Conservation (phyloP, 2,113 vertebrate genomes). For the chimpanzee (Pan troglodytes) region NHGRI_mPanTro3-v2.1_pri NC_072409.2:37264001-37264500, state of each 20-base stretch:
- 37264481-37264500: slow-evolving; percentile 47
- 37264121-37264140: background rate
- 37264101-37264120: background rate
- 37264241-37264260: background rate
- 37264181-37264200: background rate
- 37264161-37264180: background rate
- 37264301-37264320: slow-evolving; percentile 1
- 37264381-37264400: slow-evolving; percentile 70
- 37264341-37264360: slow-evolving; percentile 43
- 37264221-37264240: background rate
- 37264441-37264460: slow-evolving; percentile 68
- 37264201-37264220: background rate
- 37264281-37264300: background rate
- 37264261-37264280: rapidly evolving
- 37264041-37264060: background rate
- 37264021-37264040: background rate
- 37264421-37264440: slow-evolving; percentile 30
- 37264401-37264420: slow-evolving; percentile 63
- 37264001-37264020: background rate
- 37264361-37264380: slow-evolving; percentile 41
- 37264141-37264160: background rate
- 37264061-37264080: background rate
- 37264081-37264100: background rate
- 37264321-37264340: background rate
- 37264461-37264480: slow-evolving; percentile 17